phyloP scores from a whole-genome alignment of 2,888 invertebrate genomes.

The Conistra vaccinii region DNA sequence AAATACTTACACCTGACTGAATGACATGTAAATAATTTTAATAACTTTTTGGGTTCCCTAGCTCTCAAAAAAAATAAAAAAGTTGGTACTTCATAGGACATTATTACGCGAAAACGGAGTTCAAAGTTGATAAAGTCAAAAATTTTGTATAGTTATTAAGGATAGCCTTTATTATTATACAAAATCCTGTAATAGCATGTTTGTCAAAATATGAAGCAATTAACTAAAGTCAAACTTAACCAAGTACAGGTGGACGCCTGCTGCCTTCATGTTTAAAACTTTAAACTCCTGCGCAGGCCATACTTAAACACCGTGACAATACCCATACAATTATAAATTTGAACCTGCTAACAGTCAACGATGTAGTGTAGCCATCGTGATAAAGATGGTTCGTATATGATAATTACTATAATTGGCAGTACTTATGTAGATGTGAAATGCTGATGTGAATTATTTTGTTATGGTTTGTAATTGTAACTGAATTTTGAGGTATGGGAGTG shows the following conservation, averaged over 20 bases:
- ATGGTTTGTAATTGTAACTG: neutral
- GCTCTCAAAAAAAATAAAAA: no score
- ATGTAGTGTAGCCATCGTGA: constrained; percentile 47
- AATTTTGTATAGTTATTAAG: no score
- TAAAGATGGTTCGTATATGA: constrained; percentile 38
- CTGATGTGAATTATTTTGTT: constrained; percentile 4
- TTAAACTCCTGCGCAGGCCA: constrained; percentile 26
- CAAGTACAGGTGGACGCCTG: neutral
- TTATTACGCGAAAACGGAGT: no score
- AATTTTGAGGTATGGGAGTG: constrained; percentile 1
- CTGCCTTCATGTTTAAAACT: constrained; percentile 3
- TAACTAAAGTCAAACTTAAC: neutral
- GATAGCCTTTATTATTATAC: no score
- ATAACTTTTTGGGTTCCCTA: no score
- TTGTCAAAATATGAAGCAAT: constrained; percentile 23
- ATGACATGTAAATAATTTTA: no score
- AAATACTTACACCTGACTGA: no score
- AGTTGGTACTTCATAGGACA: no score
- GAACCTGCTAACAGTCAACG: constrained; percentile 47
- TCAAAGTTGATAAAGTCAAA: no score
- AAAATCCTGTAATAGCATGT: constrained; percentile 1
- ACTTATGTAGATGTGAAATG: constrained; percentile 35
- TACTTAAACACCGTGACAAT: constrained; percentile 56
- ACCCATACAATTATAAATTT: constrained; percentile 51
- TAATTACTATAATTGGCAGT: constrained; percentile 57